Conservation (phyloP, 2,888 invertebrate genomes). For the Gandaritis pyraliata region DNA sequence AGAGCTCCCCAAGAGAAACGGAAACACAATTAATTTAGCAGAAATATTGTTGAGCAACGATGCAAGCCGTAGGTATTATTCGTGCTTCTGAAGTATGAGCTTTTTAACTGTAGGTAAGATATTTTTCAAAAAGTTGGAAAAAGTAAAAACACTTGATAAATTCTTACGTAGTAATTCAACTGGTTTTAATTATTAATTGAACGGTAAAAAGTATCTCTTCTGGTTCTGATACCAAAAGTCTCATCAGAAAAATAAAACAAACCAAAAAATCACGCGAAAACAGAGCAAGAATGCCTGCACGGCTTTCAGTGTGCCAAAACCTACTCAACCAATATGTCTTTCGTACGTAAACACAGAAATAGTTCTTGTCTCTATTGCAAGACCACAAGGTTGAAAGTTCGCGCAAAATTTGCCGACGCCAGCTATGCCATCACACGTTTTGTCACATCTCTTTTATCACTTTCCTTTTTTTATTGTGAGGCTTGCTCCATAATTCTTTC, state of each 20-base stretch:
- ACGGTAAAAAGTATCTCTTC: slow-evolving; percentile 2
- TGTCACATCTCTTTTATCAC: slow-evolving; percentile 42
- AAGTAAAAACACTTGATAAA: too few species aligned
- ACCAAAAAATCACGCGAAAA: slow-evolving; percentile 30
- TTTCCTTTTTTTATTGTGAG: slow-evolving; percentile 41
- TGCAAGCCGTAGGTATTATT: not conserved
- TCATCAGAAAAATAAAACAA: slow-evolving; percentile 34
- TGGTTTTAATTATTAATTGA: not conserved
- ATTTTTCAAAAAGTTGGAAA: too few species aligned
- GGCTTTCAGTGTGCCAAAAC: slow-evolving; percentile 35
- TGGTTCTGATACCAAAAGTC: slow-evolving; percentile 11
- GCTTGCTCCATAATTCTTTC: slow-evolving; percentile 37
- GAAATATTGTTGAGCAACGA: slow-evolving; percentile 18
- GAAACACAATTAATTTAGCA: slow-evolving; percentile 24
- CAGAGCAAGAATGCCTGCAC: slow-evolving; percentile 28
- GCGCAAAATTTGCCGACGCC: slow-evolving; percentile 14
- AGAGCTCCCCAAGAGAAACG: slow-evolving; percentile 42
- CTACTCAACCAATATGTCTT: slow-evolving; percentile 25
- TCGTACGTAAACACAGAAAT: slow-evolving; percentile 20
- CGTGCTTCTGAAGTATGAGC: not conserved
- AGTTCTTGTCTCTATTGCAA: slow-evolving; percentile 22
- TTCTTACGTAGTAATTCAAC: too few species aligned
- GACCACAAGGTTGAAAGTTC: slow-evolving; percentile 18
- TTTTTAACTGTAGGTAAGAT: too few species aligned
- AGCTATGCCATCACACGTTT: slow-evolving; percentile 25